Evolutionary conservation across 2,888 invertebrate genomes (phyloP).

Genomic region (Zootermopsis nevadensis): DNA sequence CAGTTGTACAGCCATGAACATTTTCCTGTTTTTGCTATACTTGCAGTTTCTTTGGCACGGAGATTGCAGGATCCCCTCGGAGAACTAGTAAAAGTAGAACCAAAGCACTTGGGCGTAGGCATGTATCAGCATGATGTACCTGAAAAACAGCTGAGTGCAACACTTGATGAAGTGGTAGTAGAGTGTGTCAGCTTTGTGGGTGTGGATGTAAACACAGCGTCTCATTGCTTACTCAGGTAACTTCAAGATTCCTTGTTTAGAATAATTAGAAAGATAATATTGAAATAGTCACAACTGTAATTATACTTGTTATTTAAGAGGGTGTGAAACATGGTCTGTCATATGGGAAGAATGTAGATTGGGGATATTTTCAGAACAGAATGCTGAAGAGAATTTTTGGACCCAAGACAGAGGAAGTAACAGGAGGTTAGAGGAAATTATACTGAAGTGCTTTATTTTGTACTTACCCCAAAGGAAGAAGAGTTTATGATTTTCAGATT

Average conservation of each 20-base stretch:
- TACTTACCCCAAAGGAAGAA: no score
- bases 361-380: no score
- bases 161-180: conserved; percentile 83
- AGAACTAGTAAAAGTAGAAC: conserved; percentile 93
- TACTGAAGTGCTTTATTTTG: no score
- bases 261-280: not conserved
- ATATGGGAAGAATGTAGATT: no score
- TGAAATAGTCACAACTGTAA: not conserved
- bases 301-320: not conserved
- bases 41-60: conserved; percentile 82
- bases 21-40: conserved; percentile 53
- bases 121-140: conserved; percentile 95
- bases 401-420: no score
- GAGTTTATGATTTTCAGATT: no score
- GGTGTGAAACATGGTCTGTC: no score
- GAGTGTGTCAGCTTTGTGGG: conserved; percentile 95
- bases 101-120: conserved; percentile 93
- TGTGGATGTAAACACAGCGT: conserved; percentile 90
- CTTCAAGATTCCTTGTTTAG: conserved; percentile 46
- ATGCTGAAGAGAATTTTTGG: no score
- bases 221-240: conserved; percentile 82
- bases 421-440: no score
- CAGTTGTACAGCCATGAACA: no score
- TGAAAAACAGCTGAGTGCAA: conserved; percentile 77
- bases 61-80: conserved; percentile 90